Evolutionary conservation across 2,888 invertebrate genomes (phyloP), one percentile per base, ranked within the genome.

Genomic region (Pollenia amentaria): DNA sequence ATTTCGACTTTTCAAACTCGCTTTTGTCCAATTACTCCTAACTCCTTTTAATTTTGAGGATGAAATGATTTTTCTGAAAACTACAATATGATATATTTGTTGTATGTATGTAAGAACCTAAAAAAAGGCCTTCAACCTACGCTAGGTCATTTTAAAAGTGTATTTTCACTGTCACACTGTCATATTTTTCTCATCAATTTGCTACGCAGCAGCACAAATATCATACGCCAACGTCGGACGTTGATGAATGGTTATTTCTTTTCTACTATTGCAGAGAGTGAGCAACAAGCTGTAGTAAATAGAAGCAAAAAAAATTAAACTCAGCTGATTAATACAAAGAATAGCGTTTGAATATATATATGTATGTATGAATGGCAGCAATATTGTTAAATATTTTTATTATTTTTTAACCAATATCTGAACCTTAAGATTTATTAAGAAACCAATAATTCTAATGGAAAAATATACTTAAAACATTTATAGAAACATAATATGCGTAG

Each of bases 311-410:
- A 76, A 75, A 76, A 70, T 57, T 64, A 57, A 67, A 44, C 82
- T 72, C 82, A 86, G 82, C 86, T 86, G 82, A 83, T 86, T 83
- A 72, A 44, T 70, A 76, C 18, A 46, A 14, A 77, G 75, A 46
- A 55, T 70, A 51, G n/a, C 29, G 29, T 29, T 29, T 29, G 29
- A 29, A 29, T 29, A 29, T 29, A 29, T 6, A 0, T 80, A 29
- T 62, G 40, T 65, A 3, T 55, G 38, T 29, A 51, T 51, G 40
- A 51, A 72, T 51, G 16, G 16, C 18, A 75, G n/a, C 42, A 82
- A 6, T 6, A 6, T 29, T 6, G 44, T 67, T 51, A 51, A 38
- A 11, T 9, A 16, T 9, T 21, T 60, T 78, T 60, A 9, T 14
- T 6, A 29, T 6, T 29, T 18, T 67, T 40, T 21, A 75, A 3